phyloP scores from a whole-genome alignment of 2,113 vertebrate species.

The Muscicapa adusta region DNA sequence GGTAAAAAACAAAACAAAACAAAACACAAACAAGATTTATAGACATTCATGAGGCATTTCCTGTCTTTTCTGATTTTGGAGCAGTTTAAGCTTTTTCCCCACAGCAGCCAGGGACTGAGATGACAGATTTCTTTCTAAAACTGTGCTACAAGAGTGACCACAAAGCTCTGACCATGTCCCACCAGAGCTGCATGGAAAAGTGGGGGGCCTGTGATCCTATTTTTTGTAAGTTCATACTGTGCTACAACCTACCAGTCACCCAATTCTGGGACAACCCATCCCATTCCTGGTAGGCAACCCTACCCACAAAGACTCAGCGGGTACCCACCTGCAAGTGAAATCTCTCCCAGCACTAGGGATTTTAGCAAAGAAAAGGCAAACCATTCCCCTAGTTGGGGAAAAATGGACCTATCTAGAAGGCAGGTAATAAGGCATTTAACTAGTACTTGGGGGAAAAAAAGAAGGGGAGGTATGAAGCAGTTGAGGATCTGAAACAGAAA shows the following conservation, averaged over 20 bases:
- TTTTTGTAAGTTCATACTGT: neutral
- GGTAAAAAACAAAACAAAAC: neutral
- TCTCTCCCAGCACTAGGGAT: neutral
- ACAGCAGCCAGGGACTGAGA: neutral
- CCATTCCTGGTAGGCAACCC: neutral
- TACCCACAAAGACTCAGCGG: neutral
- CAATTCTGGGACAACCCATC: neutral
- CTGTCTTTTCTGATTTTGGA: neutral
- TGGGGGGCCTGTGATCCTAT: fast-evolving
- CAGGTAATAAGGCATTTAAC: neutral
- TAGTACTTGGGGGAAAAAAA: neutral
- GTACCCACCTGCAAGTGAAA: neutral
- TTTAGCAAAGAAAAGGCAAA: neutral
- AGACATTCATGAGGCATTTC: neutral
- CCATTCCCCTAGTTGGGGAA: neutral
- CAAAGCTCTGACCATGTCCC: neutral
- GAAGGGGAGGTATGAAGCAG: neutral
- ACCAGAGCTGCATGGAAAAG: neutral
- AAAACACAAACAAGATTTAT: neutral
- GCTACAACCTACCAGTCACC: neutral
- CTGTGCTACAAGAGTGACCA: neutral
- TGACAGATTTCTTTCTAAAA: neutral
- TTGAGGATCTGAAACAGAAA: neutral
- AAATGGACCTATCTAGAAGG: neutral
- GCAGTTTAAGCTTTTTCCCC: neutral